Percentiles rank a stretch among this genome's conserved stretches.
These are phyloP conservation scores for Thumatha senex DNA, from an alignment of 2,888 invertebrate genomes.

Conservation along the genomic window DNA sequence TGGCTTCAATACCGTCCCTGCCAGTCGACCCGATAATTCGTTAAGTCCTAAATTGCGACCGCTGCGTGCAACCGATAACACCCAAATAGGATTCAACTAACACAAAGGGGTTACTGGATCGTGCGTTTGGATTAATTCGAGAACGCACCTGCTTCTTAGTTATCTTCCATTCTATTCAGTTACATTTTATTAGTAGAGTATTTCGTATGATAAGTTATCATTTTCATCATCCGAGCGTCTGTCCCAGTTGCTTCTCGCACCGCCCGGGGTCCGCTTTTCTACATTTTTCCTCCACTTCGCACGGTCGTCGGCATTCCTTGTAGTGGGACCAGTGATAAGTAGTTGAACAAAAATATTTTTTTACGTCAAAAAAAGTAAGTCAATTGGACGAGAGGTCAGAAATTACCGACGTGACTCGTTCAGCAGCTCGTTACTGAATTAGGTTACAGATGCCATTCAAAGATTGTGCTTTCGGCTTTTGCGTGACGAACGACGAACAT, in stretches of 20 bases:
- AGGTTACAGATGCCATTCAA: conserved; percentile 66
- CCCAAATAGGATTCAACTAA: conserved; percentile 63
- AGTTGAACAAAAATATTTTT: conserved; percentile 26
- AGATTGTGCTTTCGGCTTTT: conserved; percentile 64
- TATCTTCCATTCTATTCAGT: background rate
- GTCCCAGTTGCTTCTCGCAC: too few relatives aligned
- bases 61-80: conserved; percentile 74
- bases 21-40: conserved; percentile 73
- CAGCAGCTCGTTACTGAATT: conserved; percentile 73
- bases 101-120: conserved; percentile 43
- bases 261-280: too few relatives aligned
- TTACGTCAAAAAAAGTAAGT: conserved; percentile 36
- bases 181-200: conserved; percentile 7
- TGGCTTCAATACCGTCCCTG: conserved; percentile 67
- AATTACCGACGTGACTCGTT: conserved; percentile 45
- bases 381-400: conserved; percentile 15
- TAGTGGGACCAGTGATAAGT: conserved; percentile 7
- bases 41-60: conserved; percentile 73
- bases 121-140: conserved; percentile 16
- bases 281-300: too few relatives aligned
- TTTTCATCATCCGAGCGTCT: too few relatives aligned
- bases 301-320: too few relatives aligned
- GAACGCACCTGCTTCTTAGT: conserved; percentile 7
- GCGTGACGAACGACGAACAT: conserved; percentile 62
- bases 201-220: too few relatives aligned